phyloP scores from a whole-genome alignment of 2,888 invertebrate species.

The Sminthurinus aureus region DNA sequence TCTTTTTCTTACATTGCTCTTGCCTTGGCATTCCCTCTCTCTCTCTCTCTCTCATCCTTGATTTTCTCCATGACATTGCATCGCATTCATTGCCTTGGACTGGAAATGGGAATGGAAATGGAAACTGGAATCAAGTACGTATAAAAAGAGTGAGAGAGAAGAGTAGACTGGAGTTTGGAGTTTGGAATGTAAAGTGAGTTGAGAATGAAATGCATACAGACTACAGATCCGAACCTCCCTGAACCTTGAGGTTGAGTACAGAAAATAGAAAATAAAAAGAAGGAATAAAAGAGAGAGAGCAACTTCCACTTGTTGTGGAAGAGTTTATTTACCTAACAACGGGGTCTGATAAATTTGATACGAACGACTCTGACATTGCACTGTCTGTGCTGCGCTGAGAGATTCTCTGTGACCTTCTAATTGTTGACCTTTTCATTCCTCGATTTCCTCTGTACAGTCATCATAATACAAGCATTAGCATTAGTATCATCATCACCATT shows the following conservation, averaged over 20 bases:
- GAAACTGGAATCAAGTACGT: no score
- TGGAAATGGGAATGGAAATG: no score
- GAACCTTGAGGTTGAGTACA: conserved; percentile 3
- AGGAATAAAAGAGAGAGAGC: not conserved
- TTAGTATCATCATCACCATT: no score
- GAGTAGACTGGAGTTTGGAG: no score
- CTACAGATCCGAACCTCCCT: conserved; percentile 20
- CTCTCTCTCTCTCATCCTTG: no score
- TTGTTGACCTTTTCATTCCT: conserved; percentile 59
- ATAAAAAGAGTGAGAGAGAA: no score
- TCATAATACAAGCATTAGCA: not conserved
- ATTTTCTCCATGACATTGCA: not conserved
- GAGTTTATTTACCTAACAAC: conserved; percentile 38
- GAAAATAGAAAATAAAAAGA: not conserved
- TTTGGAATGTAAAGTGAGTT: not conserved
- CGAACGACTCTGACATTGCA: conserved; percentile 64
- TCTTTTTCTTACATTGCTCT: no score
- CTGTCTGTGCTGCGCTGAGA: conserved; percentile 73
- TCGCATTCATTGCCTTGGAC: not conserved
- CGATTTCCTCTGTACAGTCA: conserved; percentile 28
- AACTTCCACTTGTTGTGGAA: conserved; percentile 16
- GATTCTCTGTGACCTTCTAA: conserved; percentile 68
- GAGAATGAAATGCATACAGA: not conserved
- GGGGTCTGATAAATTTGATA: conserved; percentile 39
- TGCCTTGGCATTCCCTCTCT: no score